Base-by-base conservation (phyloP, 2,888 invertebrate genomes). In the Pachydiplax longipennis region DNA sequence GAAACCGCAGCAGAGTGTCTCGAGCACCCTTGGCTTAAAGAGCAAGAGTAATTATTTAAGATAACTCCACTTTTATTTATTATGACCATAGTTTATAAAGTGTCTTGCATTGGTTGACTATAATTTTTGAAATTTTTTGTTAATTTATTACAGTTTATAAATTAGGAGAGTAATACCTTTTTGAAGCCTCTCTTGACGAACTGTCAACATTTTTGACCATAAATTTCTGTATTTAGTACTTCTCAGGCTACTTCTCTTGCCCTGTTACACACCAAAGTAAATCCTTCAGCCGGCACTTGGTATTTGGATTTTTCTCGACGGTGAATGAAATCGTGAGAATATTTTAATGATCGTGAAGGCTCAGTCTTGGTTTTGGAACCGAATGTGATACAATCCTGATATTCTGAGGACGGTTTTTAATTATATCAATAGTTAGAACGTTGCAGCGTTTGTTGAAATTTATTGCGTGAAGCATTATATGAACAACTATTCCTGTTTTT, bases 11-110 rank as follows among this genome's bases (percentile, higher is more conserved):
- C 81, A 15, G 81, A 65, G 12, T 65, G 73, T 35, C 81, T 91
- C 25, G 37, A 91, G 73, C 91, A 91, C 44, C 91, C 82, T 18
- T 91, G 91, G 91, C 81, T 91, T 15, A 18, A 61, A 35, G n/a
- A 87, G 61, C 31, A 73, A 31, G 31, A 73, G 73, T 73, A 73
- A 31, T 73, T 25, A 73, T 73, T 31, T 73, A 61, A 61, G 58
- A 58, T 61, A 37, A 15, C 58, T 22, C 53, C 44, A 81, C 18
- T 61, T n/a, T 37, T 37, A 31, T 65, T 87, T 87, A 87, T 87
- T 87, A 25, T 73, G 73, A 31, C 13, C 31, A 31, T 73, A 31
- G 73, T 73, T 22, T 87, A 87, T 40, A 61, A 58, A 61, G 15
- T 8, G 15, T 61, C 22, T 65, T 65, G 25, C 35, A 37, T 61